These are phyloP conservation scores for Jaculus jaculus DNA, from an alignment of 2,113 vertebrate species.

Conservation along the genomic window DNA sequence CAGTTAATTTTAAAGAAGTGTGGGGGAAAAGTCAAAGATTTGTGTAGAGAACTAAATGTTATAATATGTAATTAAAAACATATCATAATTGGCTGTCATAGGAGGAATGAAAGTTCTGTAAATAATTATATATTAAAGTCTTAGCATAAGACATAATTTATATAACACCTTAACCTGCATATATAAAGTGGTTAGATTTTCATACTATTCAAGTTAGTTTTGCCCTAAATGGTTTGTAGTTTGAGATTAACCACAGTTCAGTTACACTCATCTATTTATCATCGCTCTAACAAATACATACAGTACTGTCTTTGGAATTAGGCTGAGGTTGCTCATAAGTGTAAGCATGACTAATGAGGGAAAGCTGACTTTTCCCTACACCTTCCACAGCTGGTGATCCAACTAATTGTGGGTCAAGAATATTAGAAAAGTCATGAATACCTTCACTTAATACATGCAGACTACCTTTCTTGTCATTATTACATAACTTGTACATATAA, in stretches of 20 bases:
- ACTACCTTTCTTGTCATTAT: not conserved
- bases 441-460: not conserved
- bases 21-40: constrained; percentile 58
- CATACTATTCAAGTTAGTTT: not conserved
- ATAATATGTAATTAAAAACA: not conserved
- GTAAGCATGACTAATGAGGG: not conserved
- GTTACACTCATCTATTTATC: not conserved
- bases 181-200: not conserved
- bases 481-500: not conserved
- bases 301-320: not conserved
- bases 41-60: constrained; percentile 44
- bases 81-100: not conserved
- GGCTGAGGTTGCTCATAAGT: not conserved
- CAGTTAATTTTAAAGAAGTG: constrained; percentile 35
- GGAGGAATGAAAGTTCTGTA: not conserved
- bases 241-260: not conserved
- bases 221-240: not conserved
- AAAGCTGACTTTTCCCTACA: not conserved
- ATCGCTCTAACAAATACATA: not conserved
- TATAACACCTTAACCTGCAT: not conserved
- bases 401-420: not conserved
- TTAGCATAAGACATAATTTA: not conserved
- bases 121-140: not conserved
- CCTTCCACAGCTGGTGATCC: not conserved
- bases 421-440: not conserved